Evolutionary conservation across 2,113 vertebrate genomes (phyloP).

Genomic region (Cebus imitator): DNA sequence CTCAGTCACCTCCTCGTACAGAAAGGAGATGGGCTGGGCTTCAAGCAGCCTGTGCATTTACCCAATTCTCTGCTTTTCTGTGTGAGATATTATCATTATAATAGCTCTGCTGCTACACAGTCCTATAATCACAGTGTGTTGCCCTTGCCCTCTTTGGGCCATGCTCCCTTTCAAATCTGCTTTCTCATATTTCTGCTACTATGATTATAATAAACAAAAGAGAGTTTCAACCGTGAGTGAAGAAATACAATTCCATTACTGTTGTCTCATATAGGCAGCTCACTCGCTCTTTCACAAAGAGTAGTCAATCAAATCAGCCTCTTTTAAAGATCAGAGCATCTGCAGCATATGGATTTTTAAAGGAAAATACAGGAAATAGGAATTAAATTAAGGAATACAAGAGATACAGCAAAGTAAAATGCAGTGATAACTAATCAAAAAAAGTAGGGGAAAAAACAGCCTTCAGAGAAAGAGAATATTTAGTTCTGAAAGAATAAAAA

Average conservation of each 20-base stretch:
- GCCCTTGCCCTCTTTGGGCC: neutral
- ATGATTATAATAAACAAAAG: neutral
- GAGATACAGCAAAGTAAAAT: neutral
- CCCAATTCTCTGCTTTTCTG: neutral
- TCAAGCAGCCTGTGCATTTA: neutral
- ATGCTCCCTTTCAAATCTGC: neutral
- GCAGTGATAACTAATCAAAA: neutral
- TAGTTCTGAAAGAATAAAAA: neutral
- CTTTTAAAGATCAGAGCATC: neutral
- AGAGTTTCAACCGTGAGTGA: neutral
- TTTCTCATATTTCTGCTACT: neutral
- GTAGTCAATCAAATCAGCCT: rapidly evolving
- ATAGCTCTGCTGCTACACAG: neutral
- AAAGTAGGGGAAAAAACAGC: neutral
- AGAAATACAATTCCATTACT: neutral
- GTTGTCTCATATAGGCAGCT: neutral
- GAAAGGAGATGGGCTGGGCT: neutral
- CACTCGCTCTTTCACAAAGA: neutral
- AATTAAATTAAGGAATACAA: neutral
- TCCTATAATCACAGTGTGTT: too few relatives aligned
- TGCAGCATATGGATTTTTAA: too few relatives aligned
- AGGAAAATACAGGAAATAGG: neutral
- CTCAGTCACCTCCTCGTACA: neutral
- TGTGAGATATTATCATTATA: neutral
- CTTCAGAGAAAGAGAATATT: neutral